These are phyloP conservation scores for Pyrocoelia pectoralis DNA, from an alignment of 2,888 invertebrate genomes.

Conservation along the genomic window DNA sequence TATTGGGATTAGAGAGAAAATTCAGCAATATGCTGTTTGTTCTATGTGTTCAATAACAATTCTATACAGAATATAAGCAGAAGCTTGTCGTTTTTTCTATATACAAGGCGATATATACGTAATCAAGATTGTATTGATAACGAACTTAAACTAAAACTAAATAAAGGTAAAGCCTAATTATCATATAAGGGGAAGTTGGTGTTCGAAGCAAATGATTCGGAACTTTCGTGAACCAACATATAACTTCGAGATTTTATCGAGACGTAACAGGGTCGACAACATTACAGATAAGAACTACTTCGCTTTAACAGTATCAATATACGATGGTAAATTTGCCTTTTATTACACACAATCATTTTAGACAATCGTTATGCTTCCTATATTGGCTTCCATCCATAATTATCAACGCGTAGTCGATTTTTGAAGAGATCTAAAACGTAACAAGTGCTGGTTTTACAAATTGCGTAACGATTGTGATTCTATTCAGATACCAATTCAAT, in stretches of 20 bases:
- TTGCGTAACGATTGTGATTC: too few relatives aligned
- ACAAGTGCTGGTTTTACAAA: too few relatives aligned
- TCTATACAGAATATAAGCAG: not conserved
- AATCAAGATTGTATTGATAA: too few relatives aligned
- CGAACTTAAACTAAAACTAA: not conserved
- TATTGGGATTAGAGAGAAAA: not conserved
- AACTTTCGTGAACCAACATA: not conserved
- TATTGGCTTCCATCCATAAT: too few relatives aligned
- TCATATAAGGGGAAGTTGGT: not conserved
- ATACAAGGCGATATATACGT: too few relatives aligned
- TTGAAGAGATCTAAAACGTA: too few relatives aligned
- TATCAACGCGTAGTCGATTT: too few relatives aligned
- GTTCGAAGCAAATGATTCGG: not conserved
- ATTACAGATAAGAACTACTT: not conserved
- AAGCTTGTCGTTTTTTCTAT: too few relatives aligned
- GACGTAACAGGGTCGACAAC: not conserved
- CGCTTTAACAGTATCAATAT: not conserved
- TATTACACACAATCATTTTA: slow-evolving; percentile 1
- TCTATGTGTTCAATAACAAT: not conserved
- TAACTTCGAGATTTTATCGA: not conserved
- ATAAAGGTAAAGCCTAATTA: not conserved
- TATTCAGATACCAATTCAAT: too few relatives aligned
- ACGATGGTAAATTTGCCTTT: not conserved
- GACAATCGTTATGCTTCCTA: too few relatives aligned
- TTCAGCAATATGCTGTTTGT: not conserved